Percentiles rank a stretch among this genome's conserved stretches.
These are phyloP conservation scores for Latrodectus elegans DNA, from an alignment of 2,888 invertebrate genomes.

Conservation along the genomic window DNA sequence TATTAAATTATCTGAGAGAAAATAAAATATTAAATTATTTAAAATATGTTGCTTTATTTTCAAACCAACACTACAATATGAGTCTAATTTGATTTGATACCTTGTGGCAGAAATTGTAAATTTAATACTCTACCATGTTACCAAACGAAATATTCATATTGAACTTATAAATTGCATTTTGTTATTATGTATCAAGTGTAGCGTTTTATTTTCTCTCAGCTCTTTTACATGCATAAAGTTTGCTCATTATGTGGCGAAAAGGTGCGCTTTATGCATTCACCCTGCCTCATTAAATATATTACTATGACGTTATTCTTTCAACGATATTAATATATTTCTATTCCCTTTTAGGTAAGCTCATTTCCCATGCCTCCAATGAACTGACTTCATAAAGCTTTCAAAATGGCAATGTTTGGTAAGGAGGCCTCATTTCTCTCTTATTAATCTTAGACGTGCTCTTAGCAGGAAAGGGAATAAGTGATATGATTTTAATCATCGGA, in stretches of 20 bases:
- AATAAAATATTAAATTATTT: too few relatives aligned
- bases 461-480: background rate
- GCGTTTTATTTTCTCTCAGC: too few relatives aligned
- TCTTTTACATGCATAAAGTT: too few relatives aligned
- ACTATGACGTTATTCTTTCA: background rate
- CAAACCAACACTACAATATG: too few relatives aligned
- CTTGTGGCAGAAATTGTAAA: too few relatives aligned
- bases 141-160: too few relatives aligned
- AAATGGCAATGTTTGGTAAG: background rate
- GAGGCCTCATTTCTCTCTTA: background rate
- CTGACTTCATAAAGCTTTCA: background rate
- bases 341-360: background rate
- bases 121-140: too few relatives aligned
- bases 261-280: background rate
- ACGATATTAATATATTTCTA: background rate
- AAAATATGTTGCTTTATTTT: too few relatives aligned
- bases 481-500: conserved; percentile 3
- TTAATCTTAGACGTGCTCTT: background rate
- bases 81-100: too few relatives aligned
- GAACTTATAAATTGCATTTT: too few relatives aligned
- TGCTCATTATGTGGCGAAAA: background rate
- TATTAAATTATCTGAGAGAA: too few relatives aligned
- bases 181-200: too few relatives aligned
- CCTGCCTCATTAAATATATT: background rate
- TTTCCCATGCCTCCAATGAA: background rate